Percentiles rank a stretch among this genome's conserved stretches.
These are phyloP conservation scores for Frieseomelitta varia DNA, from an alignment of 1,140 invertebrate genomes.

Conservation along the genomic window DNA sequence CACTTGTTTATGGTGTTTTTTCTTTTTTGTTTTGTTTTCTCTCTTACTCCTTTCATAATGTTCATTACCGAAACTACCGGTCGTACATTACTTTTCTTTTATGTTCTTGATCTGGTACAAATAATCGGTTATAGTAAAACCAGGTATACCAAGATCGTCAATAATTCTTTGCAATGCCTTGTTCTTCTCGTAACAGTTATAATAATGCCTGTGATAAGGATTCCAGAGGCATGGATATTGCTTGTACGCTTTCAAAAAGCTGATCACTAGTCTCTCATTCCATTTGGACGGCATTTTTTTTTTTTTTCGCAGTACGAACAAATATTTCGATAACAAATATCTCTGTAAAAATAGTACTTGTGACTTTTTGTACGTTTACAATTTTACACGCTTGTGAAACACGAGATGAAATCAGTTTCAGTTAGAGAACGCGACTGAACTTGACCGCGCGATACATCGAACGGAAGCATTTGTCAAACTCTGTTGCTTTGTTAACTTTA, in stretches of 20 bases:
- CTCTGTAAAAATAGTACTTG: not conserved
- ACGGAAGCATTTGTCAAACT: conserved; percentile 15
- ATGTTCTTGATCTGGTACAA: conserved; percentile 65
- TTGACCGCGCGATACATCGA: conserved; percentile 34
- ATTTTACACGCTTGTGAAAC: conserved; percentile 1
- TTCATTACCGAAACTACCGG: not conserved
- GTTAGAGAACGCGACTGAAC: conserved; percentile 22
- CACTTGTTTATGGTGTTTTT: not conserved
- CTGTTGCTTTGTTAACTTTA: conserved; percentile 3
- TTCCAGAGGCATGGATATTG: conserved; percentile 75
- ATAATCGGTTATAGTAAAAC: conserved; percentile 65
- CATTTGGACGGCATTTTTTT: conserved; percentile 65
- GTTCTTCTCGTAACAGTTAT: conserved; percentile 61
- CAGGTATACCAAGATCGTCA: conserved; percentile 55
- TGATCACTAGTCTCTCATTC: conserved; percentile 64
- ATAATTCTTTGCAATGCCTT: conserved; percentile 65
- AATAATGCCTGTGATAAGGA: conserved; percentile 62
- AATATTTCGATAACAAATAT: not conserved
- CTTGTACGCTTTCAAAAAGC: conserved; percentile 69
- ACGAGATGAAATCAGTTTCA: not conserved
- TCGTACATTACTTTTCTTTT: conserved; percentile 67
- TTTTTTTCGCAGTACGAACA: conserved; percentile 41
- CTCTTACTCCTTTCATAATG: not conserved
- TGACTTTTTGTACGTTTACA: conserved; percentile 17
- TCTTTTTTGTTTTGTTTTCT: not conserved